Evolutionary conservation across 2,113 vertebrate genomes (phyloP).

Genomic region (Ascaphus truei): DNA sequence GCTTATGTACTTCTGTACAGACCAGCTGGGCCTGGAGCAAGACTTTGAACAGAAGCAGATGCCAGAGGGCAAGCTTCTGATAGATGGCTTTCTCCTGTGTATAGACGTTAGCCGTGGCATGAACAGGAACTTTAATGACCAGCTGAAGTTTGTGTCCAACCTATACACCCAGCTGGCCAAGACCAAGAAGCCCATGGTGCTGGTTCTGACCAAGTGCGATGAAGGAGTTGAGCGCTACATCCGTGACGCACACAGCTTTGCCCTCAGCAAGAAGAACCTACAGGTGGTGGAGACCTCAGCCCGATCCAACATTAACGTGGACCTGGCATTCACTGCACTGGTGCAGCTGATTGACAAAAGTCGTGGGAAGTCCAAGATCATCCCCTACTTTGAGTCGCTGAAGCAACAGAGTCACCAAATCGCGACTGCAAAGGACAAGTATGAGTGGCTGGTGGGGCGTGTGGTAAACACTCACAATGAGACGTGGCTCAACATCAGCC

Average conservation of each 20-base stretch:
- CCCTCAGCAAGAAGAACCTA: constrained; percentile 91
- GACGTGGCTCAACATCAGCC: constrained; percentile 68
- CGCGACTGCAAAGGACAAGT: constrained; percentile 89
- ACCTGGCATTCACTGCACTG: constrained; percentile 88
- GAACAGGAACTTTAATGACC: constrained; percentile 95
- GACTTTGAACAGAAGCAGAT: constrained; percentile 99
- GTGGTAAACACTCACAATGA: constrained; percentile 89
- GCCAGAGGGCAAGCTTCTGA: constrained; percentile 90
- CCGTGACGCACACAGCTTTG: constrained; percentile 89
- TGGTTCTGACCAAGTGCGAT: constrained; percentile 93
- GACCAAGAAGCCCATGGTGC: constrained; percentile 89
- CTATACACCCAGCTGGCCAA: constrained; percentile 92
- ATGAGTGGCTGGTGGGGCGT: constrained; percentile 86
- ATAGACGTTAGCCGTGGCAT: constrained; percentile 93
- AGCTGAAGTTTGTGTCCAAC: constrained; percentile 91
- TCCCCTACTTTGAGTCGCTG: constrained; percentile 92
- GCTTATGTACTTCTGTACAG: constrained; percentile 98
- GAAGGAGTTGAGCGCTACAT: constrained; percentile 97
- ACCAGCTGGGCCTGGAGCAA: constrained; percentile 94
- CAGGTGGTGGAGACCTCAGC: constrained; percentile 96
- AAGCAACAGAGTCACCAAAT: constrained; percentile 97
- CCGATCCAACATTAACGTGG: constrained; percentile 91
- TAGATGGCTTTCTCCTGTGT: constrained; percentile 90
- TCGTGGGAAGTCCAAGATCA: constrained; percentile 89
- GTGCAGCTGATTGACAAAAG: constrained; percentile 88